phyloP scores from a whole-genome alignment of 2,113 vertebrate genomes.

The Pipra filicauda region DNA sequence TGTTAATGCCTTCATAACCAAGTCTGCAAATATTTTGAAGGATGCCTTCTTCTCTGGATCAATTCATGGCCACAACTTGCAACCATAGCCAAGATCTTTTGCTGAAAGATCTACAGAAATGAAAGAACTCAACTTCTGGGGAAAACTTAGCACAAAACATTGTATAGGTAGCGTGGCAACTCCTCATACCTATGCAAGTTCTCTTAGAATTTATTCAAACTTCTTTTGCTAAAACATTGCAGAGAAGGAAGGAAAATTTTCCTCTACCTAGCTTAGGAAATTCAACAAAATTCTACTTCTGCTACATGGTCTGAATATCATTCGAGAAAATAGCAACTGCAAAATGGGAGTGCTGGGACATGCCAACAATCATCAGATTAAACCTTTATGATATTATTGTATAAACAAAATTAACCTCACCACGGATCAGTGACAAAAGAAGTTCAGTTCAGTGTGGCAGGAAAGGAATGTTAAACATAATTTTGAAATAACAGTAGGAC shows the following conservation, averaged over 20 bases:
- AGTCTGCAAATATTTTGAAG: not conserved
- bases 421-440: not conserved
- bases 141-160: not conserved
- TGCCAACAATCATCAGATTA: not conserved
- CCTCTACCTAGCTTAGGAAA: not conserved
- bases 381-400: not conserved
- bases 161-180: not conserved
- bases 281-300: not conserved
- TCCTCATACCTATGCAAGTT: not conserved
- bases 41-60: not conserved
- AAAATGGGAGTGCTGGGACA: not conserved
- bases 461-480: not conserved
- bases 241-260: not conserved
- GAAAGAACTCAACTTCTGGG: not conserved
- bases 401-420: not conserved
- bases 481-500: not conserved
- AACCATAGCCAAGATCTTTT: not conserved
- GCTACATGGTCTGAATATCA: not conserved
- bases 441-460: not conserved
- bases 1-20: not conserved
- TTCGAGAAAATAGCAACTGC: not conserved
- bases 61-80: not conserved
- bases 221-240: not conserved
- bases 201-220: not conserved
- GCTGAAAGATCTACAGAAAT: not conserved